A percentile compares a stretch with the other conserved stretches of the same genome.
Conservation (phyloP, 2,888 invertebrate genomes). For the Acleris laterana region DNA sequence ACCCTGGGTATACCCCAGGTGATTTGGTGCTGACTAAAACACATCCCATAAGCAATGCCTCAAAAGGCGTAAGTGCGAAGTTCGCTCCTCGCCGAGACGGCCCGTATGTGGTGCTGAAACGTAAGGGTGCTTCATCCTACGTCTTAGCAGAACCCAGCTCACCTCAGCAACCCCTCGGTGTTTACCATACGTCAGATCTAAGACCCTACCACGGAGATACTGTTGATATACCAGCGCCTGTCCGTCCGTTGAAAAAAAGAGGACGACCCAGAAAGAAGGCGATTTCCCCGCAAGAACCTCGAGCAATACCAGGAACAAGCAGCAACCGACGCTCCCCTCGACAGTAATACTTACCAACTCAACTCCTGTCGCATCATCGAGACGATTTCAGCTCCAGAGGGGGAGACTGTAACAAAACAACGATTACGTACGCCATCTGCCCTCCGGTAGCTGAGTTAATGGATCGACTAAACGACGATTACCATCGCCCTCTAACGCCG, state of each 20-base stretch:
- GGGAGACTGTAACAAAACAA: background rate
- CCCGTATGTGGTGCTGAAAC: slow-evolving; percentile 3
- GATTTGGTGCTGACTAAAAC: slow-evolving; percentile 2
- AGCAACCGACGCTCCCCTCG: background rate
- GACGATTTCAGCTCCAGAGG: background rate
- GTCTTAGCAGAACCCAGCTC: background rate
- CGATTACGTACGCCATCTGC: background rate
- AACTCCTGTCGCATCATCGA: background rate
- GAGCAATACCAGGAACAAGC: background rate
- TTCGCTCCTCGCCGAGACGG: too few species aligned
- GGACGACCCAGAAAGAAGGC: background rate
- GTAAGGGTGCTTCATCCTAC: background rate
- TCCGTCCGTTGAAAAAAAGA: background rate
- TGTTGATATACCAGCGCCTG: background rate
- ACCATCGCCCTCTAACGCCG: too few species aligned
- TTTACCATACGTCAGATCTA: background rate
- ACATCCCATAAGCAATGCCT: slow-evolving; percentile 4
- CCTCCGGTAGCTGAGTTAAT: background rate
- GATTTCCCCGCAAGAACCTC: background rate
- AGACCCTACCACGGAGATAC: background rate
- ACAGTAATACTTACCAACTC: background rate
- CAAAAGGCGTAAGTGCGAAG: slow-evolving; percentile 4
- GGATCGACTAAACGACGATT: background rate
- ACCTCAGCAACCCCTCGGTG: background rate
- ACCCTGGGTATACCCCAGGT: background rate